These are phyloP conservation scores for Antheraea yamamai DNA, from an alignment of 2,888 invertebrate genomes.

Conservation along the genomic window DNA sequence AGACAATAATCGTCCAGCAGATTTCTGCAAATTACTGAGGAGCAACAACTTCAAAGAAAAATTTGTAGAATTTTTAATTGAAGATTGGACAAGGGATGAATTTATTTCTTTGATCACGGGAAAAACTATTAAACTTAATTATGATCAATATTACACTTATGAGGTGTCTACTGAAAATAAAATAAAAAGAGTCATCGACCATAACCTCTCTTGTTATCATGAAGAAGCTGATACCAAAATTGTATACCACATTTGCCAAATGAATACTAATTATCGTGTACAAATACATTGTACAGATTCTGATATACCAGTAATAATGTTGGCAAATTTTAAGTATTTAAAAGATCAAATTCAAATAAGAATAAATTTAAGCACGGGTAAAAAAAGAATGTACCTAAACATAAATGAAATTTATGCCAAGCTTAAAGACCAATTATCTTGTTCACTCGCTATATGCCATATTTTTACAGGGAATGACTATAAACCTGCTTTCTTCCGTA, in stretches of 20 bases:
- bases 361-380: too few relatives aligned
- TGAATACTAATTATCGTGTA: constrained; percentile 26
- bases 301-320: constrained; percentile 16
- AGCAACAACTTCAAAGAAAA: constrained; percentile 27
- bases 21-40: constrained; percentile 26
- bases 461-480: too few relatives aligned
- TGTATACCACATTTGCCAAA: constrained; percentile 28
- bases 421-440: too few relatives aligned
- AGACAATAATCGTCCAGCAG: constrained; percentile 22
- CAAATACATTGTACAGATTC: constrained; percentile 25
- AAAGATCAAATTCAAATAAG: too few relatives aligned
- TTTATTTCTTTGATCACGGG: too few relatives aligned
- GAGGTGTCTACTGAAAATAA: constrained; percentile 19
- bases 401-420: too few relatives aligned
- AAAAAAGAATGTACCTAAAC: too few relatives aligned
- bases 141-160: constrained; percentile 28
- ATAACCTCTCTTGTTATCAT: constrained; percentile 28
- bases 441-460: too few relatives aligned
- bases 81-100: constrained; percentile 22
- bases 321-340: too few relatives aligned
- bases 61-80: constrained; percentile 26
- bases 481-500: too few relatives aligned
- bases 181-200: constrained; percentile 26
- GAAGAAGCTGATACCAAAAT: constrained; percentile 31
- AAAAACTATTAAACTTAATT: constrained; percentile 1